phyloP scores from a whole-genome alignment of 2,888 invertebrate species.

The Cryptus armator region DNA sequence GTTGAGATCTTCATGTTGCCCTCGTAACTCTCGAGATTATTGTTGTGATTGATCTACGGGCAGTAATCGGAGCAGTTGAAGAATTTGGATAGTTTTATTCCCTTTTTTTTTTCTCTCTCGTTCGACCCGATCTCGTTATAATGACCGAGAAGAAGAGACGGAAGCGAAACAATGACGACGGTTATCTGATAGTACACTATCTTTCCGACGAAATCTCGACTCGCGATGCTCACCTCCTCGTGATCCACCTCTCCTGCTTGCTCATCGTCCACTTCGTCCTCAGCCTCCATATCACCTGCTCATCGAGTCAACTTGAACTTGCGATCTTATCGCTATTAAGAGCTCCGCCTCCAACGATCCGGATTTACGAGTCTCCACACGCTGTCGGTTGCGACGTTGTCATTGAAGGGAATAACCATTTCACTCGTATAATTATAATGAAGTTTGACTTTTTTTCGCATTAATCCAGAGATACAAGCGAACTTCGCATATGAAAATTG shows the following conservation, averaged over 20 bases:
- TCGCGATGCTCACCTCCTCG: conserved; percentile 73
- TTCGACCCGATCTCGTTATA: not conserved
- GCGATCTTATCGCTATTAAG: conserved; percentile 63
- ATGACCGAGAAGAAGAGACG: not conserved
- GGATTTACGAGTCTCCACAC: conserved; percentile 56
- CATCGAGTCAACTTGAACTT: conserved; percentile 63
- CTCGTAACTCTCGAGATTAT: conserved; percentile 77
- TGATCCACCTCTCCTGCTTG: conserved; percentile 78
- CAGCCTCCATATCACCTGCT: conserved; percentile 83
- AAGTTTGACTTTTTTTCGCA: not conserved
- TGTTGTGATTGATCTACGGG: conserved; percentile 79
- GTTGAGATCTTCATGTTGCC: conserved; percentile 82
- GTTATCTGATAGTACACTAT: conserved; percentile 8
- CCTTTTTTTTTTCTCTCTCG: conserved; percentile 22
- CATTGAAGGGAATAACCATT: conserved; percentile 29
- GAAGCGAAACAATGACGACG: conserved; percentile 31
- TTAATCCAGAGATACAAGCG: conserved; percentile 3
- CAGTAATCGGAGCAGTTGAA: conserved; percentile 12
- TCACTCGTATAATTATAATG: conserved; percentile 19
- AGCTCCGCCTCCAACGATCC: conserved; percentile 59
- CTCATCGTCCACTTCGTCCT: conserved; percentile 83
- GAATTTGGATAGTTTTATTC: not conserved
- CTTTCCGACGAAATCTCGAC: conserved; percentile 1
- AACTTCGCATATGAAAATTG: not conserved
- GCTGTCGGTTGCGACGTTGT: conserved; percentile 29